These are phyloP conservation scores for Alectura lathami DNA, from an alignment of 2,113 vertebrate genomes.

Conservation along the genomic window DNA sequence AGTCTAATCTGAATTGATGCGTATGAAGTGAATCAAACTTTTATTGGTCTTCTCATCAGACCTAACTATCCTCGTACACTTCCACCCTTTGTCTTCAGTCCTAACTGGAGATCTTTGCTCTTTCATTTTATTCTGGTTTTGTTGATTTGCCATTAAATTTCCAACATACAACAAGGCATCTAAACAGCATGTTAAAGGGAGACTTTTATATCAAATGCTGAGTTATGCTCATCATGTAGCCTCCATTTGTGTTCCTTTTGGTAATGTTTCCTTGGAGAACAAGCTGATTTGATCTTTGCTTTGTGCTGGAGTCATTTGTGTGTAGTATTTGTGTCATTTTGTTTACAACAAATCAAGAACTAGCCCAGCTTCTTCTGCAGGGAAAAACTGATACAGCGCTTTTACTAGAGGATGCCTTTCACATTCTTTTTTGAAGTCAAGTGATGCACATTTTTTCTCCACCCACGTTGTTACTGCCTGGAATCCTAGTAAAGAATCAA, in stretches of 20 bases:
- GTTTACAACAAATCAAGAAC: neutral
- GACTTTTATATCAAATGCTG: neutral
- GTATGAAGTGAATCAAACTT: neutral
- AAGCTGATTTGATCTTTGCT: neutral
- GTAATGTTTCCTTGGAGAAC: neutral
- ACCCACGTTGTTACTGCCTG: constrained; percentile 24
- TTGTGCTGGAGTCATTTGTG: neutral
- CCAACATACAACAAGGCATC: neutral
- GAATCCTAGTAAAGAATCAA: constrained; percentile 45
- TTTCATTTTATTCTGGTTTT: neutral
- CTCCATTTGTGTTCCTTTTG: neutral
- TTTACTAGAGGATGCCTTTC: constrained; percentile 1
- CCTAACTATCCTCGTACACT: neutral
- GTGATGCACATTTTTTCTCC: constrained; percentile 16
- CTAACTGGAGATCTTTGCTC: neutral
- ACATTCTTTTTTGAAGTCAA: neutral
- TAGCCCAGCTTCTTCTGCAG: neutral
- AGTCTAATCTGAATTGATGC: neutral
- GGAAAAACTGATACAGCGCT: neutral
- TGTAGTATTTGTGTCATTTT: neutral
- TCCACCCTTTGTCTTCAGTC: neutral
- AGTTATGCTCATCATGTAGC: neutral
- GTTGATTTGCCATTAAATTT: neutral
- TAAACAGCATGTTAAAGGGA: neutral
- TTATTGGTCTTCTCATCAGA: neutral